phyloP scores from a whole-genome alignment of 2,888 invertebrate species.

The Acleris emargana region DNA sequence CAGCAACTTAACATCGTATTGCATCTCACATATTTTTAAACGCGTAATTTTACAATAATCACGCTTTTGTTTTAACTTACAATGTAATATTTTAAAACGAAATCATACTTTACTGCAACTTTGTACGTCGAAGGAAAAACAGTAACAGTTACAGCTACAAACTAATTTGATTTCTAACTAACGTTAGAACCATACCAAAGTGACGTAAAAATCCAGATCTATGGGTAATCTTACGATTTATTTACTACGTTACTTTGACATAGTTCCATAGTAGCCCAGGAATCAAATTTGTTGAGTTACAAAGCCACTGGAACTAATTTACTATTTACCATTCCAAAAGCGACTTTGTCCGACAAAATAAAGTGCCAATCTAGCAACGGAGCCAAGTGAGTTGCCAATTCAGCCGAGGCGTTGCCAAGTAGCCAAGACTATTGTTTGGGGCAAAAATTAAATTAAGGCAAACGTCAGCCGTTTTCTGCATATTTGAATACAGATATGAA shows the following conservation, averaged over 20 bases:
- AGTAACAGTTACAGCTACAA: too few species aligned
- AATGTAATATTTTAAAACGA: too few species aligned
- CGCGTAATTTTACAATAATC: too few species aligned
- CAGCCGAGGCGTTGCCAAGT: slow-evolving; percentile 14
- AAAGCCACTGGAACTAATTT: neutral
- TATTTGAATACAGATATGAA: slow-evolving; percentile 1
- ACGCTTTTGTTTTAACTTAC: too few species aligned
- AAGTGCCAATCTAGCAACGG: slow-evolving; percentile 8
- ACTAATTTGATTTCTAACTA: too few species aligned
- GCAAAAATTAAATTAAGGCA: slow-evolving; percentile 11
- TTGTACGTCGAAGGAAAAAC: too few species aligned
- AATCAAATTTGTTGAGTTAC: neutral
- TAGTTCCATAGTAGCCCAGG: neutral
- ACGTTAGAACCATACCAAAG: too few species aligned
- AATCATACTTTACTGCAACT: too few species aligned
- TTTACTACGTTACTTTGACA: neutral
- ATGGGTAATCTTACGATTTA: too few species aligned
- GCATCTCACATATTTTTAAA: too few species aligned
- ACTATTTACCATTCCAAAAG: slow-evolving; percentile 11
- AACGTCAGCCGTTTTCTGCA: neutral
- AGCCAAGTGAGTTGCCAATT: slow-evolving; percentile 11
- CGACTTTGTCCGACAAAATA: slow-evolving; percentile 6
- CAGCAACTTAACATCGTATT: too few species aligned
- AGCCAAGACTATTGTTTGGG: neutral
- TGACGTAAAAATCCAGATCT: too few species aligned